Evolutionary conservation across 2,797 vertebrate species (phyloP), one percentile per base, ranked within the genome.

Genomic region (Mus spretus): DNA sequence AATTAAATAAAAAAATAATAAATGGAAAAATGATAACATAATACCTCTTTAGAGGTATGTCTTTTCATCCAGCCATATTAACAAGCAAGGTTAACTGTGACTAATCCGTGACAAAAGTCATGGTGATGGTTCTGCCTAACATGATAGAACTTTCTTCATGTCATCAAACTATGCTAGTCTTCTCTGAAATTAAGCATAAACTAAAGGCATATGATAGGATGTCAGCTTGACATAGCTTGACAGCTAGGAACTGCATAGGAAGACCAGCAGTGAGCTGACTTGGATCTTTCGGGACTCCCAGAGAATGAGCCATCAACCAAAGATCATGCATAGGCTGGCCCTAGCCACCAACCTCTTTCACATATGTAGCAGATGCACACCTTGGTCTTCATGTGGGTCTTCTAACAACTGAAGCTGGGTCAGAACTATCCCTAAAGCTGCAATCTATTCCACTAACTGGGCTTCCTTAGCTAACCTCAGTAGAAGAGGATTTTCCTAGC

Each of bases 321-420:
- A 65, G 11, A 65, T 12, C 63, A 65, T 31, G 5, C 12, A 31
- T 31, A 28, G 28, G 47, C 47, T 47, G 47, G 47, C 1, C 47
- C 26, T 31, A 31, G 0, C 1, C 63, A 1, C 28, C 12, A 4
- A 13, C 3, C 63, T 11, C 4, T 59, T 22, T 3, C 63, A 65
- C 28, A 65, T 65, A 65, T 13, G 3, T 65, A 70, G 34, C 34
- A 19, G 31, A 70, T n/a, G 17, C n/a, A 34, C 6, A 70, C 14
- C 14, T 70, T 70, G 67, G 6, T 70, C 34, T 70, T 70, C 34
- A n/a, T 70, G 31, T 70, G 67, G 15, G 6, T 70, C 67, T 34
- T 14, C 67, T 70, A n/a, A 70, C 14, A 70, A 70, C 31, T 17
- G 14, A 70, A 19, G 67, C 14, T n/a, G 15, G 6, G 14, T 70